Base-by-base conservation (phyloP, 2,113 vertebrate genomes). In the Zosterops borbonicus region DNA sequence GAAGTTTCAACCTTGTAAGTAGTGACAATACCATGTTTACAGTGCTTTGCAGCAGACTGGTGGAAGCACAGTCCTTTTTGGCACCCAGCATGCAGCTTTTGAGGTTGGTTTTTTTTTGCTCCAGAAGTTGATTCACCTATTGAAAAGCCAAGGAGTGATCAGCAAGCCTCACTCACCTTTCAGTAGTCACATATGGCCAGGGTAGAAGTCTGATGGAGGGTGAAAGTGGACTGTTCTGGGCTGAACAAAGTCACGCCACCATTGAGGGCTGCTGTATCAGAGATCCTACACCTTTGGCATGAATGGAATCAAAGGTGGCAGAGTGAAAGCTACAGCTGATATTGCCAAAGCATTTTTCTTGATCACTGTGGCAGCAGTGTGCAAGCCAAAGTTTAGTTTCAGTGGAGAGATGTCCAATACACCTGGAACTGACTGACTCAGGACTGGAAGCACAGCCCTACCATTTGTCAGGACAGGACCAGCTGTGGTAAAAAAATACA, bases 21-120 rank as follows among this genome's bases (percentile, higher is more conserved):
- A 59, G 52, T 31, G 37, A 29, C 28, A 84, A 35, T 52, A 13
- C 5, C 27, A 7, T 27, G 5, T 41, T 88, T 82, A 42, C 24
- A 63, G 14, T n/a, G 12, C 42, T 67, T 63, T 49, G 28, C 47
- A 80, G 27, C 28, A 62, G 39, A 16, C 28, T 53, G 14, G 27
- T 2, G 6, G 37, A n/a, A 29, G 39, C 13, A 8, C 10, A 35
- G 22, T 8, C 18, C 1, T 37, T 59, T 67, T 44, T 63, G 24
- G 14, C 6, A 15, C 6, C 3, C 19, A 58, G 11, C 3, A 25
- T 11, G 28, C 13, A 73, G 20, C 12, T 42, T 70, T 42, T 70
- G 17, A 62, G 12, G 11, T 23, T 65, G 2, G 0, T 0, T 28
- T 41, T 70, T 71, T 64, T 67, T 69, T 11, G 1, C 21, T 64